These are phyloP conservation scores for Urocolius indicus DNA, from an alignment of 2,113 vertebrate species.

Conservation along the genomic window DNA sequence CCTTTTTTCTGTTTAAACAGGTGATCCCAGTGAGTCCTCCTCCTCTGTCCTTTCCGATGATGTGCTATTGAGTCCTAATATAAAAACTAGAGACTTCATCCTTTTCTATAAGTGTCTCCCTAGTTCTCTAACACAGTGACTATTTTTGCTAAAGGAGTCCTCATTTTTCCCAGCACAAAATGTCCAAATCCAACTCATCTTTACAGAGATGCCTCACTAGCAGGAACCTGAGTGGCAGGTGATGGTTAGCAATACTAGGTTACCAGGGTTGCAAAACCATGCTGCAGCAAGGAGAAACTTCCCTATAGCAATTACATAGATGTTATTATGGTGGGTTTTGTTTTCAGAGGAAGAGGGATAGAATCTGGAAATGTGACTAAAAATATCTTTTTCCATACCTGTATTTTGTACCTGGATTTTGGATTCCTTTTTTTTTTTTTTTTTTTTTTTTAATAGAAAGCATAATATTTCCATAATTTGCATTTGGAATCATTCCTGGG, in stretches of 20 bases:
- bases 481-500: conserved; percentile 79
- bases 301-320: conserved; percentile 27
- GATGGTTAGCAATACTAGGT: not conserved
- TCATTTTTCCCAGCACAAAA: not conserved
- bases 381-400: conserved; percentile 12
- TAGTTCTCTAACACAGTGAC: not conserved
- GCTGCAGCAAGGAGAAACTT: conserved; percentile 47
- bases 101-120: not conserved
- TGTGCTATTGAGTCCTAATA: not conserved
- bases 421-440: conserved; percentile 53
- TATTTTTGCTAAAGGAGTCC: not conserved
- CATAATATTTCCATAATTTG: conserved; percentile 76
- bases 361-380: conserved; percentile 56
- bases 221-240: not conserved
- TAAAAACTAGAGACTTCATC: not conserved
- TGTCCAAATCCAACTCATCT: rapidly evolving
- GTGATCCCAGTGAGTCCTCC: not conserved
- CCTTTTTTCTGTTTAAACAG: not conserved
- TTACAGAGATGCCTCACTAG: rapidly evolving
- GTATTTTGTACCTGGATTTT: conserved; percentile 67
- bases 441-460: conserved; percentile 68
- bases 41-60: not conserved
- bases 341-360: conserved; percentile 52
- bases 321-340: conserved; percentile 59
- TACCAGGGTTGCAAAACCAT: not conserved